phyloP scores from a whole-genome alignment of 2,797 vertebrate species.

The Lindbergichthys nudifrons region DNA sequence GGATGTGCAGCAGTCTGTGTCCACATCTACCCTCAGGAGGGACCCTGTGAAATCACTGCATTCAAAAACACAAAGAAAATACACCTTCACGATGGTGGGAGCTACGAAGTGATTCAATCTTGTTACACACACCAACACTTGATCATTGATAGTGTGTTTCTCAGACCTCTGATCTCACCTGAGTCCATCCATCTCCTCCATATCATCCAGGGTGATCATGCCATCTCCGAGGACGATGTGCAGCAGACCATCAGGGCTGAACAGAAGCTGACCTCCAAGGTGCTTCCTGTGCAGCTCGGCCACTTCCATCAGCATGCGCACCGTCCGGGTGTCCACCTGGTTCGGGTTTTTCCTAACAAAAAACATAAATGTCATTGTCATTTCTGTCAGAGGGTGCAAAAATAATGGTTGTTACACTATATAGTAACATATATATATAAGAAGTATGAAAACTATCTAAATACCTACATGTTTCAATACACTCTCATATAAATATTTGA shows the following conservation, averaged over 20 bases:
- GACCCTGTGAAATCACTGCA: slow-evolving; percentile 98
- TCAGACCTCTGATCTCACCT: slow-evolving; percentile 86
- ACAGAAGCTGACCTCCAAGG: slow-evolving; percentile 95
- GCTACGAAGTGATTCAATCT: slow-evolving; percentile 20
- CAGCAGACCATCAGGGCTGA: slow-evolving; percentile 93
- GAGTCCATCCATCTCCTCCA: slow-evolving; percentile 99
- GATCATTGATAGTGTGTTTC: neutral
- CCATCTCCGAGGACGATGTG: slow-evolving; percentile 97
- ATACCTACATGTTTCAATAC: neutral
- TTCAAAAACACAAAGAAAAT: slow-evolving; percentile 64
- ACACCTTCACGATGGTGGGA: slow-evolving; percentile 36
- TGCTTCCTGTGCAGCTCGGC: slow-evolving; percentile 97
- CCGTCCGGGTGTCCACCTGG: slow-evolving; percentile 92
- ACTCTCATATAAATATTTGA: neutral
- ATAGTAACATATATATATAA: neutral
- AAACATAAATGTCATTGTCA: neutral
- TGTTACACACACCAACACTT: neutral
- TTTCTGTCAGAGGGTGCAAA: slow-evolving; percentile 4
- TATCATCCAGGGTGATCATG: slow-evolving; percentile 98
- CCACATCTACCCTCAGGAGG: slow-evolving; percentile 93
- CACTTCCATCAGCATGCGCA: slow-evolving; percentile 94
- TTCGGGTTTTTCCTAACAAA: slow-evolving; percentile 93
- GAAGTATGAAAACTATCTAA: slow-evolving; percentile 3
- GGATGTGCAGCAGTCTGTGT: slow-evolving; percentile 90
- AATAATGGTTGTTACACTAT: neutral